Base-by-base conservation (phyloP, 2,113 vertebrate species). In the Geococcyx californianus region DNA sequence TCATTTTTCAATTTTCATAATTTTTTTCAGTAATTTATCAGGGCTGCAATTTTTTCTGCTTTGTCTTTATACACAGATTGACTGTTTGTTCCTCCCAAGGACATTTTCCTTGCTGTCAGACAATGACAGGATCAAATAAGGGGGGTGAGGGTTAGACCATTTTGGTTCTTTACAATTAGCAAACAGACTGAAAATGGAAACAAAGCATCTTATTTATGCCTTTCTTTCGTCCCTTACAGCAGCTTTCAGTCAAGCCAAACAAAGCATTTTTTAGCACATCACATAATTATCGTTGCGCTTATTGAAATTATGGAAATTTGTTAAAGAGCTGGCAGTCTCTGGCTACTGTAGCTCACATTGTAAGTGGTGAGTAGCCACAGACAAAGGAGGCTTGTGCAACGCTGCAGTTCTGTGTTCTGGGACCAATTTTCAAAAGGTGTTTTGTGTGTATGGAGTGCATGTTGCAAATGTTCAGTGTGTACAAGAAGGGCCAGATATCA, bases 61-160 rank as follows among this genome's bases (percentile, higher is more conserved):
- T 84, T 62, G 52, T 81, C 68, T 96, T 96, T 75, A 15, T 81
- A n/a, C 54, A 59, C 21, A 76, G 72, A 84, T 36, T 77, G 90
- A 54, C 40, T 89, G 54, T 60, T 87, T 96, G 84, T 84, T 97
- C 60, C 45, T 95, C 75, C 64, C 96, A 97, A 97, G 96, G 96
- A 96, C 93, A 28, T 94, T 78, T 89, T 58, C 54, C 67, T 94
- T 26, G 1, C 72, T 94, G 70, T 38, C 81, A 95, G 78, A 91
- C 75, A 95, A 97, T 93, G 59, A 80, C 73, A 78, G 55, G 34
- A 84, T 91, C 68, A 90, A 70, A 79, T 45, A 63, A 87, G 54
- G 45, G 34, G 51, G 36, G 31, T 18, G 34, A 47, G 34, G n/a
- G 18, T 92, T 76, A 83, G 38, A 81, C 38, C 51, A 78, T 70